Conservation (phyloP, 1,140 invertebrate genomes). For the Zaprionus taronus region DNA sequence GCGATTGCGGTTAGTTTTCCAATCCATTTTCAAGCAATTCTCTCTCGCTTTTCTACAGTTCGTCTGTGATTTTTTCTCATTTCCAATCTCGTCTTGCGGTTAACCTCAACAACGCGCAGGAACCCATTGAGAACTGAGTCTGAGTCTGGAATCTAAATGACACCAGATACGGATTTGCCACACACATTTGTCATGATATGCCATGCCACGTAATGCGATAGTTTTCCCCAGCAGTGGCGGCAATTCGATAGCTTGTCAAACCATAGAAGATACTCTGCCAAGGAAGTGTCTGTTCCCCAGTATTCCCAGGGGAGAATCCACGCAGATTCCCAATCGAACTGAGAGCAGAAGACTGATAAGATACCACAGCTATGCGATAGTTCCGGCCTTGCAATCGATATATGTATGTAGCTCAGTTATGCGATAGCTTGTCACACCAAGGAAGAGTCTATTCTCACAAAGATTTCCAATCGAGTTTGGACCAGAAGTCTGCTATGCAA, state of each 20-base stretch:
- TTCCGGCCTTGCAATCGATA: neutral
- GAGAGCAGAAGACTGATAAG: neutral
- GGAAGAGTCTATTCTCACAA: neutral
- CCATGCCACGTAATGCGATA: neutral
- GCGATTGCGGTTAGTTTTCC: constrained; percentile 9
- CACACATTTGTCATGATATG: constrained; percentile 11
- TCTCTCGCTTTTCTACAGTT: neutral
- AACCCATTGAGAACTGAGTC: constrained; percentile 2
- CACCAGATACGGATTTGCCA: constrained; percentile 1
- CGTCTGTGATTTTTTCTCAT: constrained; percentile 6
- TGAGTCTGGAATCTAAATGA: neutral
- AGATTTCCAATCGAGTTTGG: neutral
- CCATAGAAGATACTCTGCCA: neutral
- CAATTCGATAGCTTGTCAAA: neutral
- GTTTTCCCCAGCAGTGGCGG: neutral
- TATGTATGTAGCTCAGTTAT: neutral
- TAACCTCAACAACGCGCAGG: constrained; percentile 38
- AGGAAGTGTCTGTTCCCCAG: neutral
- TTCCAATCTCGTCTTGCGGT: constrained; percentile 45
- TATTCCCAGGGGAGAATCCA: neutral
- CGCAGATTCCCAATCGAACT: neutral
- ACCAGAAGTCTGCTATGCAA: no score
- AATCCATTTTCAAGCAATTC: neutral
- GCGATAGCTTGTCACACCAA: neutral
- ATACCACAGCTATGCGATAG: neutral